Percentiles rank a stretch among this genome's conserved stretches.
These are phyloP conservation scores for Solea senegalensis DNA, from an alignment of 2,113 vertebrate genomes.

Conservation along the genomic window DNA sequence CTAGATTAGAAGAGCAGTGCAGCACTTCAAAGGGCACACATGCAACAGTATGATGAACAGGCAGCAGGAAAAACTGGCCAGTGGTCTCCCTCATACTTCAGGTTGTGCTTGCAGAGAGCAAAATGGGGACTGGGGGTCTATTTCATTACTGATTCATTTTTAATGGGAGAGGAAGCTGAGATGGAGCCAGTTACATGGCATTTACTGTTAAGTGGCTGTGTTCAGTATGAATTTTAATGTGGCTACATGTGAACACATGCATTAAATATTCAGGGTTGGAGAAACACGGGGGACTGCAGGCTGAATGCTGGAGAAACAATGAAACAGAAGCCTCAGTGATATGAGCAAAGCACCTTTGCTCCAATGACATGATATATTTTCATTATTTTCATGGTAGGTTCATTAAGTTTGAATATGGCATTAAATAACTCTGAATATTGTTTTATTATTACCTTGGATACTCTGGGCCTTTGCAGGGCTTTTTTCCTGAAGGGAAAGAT, in stretches of 20 bases:
- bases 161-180: conserved; percentile 71
- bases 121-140: conserved; percentile 48
- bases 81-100: conserved; percentile 23
- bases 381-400: conserved; percentile 3
- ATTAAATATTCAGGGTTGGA: conserved; percentile 70
- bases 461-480: conserved; percentile 98
- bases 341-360: conserved; percentile 31
- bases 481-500: conserved; percentile 99
- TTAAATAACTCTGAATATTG: neutral
- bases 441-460: conserved; percentile 93
- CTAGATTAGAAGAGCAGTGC: conserved; percentile 13
- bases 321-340: conserved; percentile 34
- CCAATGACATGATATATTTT: conserved; percentile 2
- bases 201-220: conserved; percentile 65
- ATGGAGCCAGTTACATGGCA: conserved; percentile 54
- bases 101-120: conserved; percentile 44
- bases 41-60: conserved; percentile 39
- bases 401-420: conserved; percentile 11
- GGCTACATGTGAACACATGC: conserved; percentile 63
- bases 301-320: conserved; percentile 29
- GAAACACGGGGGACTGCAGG: conserved; percentile 56
- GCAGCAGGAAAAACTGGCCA: conserved; percentile 39
- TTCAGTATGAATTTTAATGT: conserved; percentile 70
- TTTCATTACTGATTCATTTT: conserved; percentile 78
- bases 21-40: conserved; percentile 46